Conservation (phyloP, 1,140 invertebrate genomes). For the Arion vulgaris region DNA sequence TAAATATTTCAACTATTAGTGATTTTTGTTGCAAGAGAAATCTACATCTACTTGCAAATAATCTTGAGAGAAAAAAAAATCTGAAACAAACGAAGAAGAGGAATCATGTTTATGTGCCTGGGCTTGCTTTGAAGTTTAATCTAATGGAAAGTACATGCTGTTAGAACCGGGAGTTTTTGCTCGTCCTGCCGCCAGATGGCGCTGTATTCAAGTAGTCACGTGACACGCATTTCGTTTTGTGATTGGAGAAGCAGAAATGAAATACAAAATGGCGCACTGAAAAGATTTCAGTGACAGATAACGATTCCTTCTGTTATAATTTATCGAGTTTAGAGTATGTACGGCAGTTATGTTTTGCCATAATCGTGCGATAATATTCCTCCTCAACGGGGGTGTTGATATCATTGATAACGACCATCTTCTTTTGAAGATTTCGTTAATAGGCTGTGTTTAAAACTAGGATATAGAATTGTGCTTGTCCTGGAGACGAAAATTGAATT, state of each 20-base stretch:
- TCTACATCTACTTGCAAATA: neutral
- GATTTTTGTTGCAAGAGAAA: neutral
- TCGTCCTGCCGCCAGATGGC: neutral
- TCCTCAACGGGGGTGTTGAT: neutral
- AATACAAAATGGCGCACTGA: constrained; percentile 29
- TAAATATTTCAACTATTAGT: neutral
- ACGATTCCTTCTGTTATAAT: constrained; percentile 5
- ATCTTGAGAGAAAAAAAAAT: neutral
- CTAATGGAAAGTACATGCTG: constrained; percentile 43
- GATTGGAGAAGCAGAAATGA: constrained; percentile 42
- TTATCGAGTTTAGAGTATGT: constrained; percentile 17
- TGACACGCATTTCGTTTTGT: constrained; percentile 14
- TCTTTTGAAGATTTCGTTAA: constrained; percentile 41
- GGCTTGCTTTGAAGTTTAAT: constrained; percentile 40
- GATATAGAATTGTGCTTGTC: no score
- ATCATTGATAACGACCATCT: neutral
- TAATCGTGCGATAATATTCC: constrained; percentile 40
- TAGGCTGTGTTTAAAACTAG: neutral
- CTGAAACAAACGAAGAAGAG: neutral
- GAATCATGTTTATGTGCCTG: constrained; percentile 12
- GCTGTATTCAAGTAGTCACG: constrained; percentile 30
- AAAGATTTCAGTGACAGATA: constrained; percentile 43
- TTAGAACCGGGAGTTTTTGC: neutral
- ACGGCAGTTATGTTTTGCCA: constrained; percentile 42
- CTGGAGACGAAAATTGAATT: no score